Evolutionary conservation across 2,113 vertebrate genomes (phyloP).

Genomic region (Condylura cristata): DNA sequence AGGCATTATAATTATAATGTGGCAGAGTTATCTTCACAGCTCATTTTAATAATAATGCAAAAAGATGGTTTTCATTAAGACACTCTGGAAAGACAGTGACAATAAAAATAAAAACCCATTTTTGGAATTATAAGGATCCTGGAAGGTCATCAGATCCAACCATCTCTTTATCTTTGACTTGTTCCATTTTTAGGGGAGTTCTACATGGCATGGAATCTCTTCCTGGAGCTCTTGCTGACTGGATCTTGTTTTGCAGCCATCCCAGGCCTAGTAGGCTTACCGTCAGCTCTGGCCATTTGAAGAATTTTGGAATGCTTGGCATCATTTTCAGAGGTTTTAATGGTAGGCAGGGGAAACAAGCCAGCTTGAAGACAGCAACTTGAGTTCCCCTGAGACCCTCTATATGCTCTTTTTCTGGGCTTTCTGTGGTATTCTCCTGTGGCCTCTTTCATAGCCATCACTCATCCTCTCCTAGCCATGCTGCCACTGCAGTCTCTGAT

Average conservation of each 20-base stretch:
- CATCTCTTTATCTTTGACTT: not conserved
- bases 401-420: too few relatives aligned
- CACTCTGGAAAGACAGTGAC: not conserved
- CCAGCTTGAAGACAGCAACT: too few relatives aligned
- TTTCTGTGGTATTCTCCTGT: too few relatives aligned
- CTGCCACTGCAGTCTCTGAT: too few relatives aligned
- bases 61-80: conserved; percentile 55
- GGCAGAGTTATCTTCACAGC: conserved; percentile 37
- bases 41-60: conserved; percentile 44
- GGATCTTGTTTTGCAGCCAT: not conserved
- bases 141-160: not conserved
- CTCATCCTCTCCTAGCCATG: too few relatives aligned
- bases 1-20: not conserved
- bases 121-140: not conserved
- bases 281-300: too few relatives aligned
- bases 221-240: not conserved
- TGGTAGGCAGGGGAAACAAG: too few relatives aligned
- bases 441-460: too few relatives aligned
- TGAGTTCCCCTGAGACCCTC: too few relatives aligned
- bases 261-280: too few relatives aligned
- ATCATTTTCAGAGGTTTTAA: too few relatives aligned
- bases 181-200: not conserved
- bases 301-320: too few relatives aligned
- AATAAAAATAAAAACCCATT: conserved; percentile 21
- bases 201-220: not conserved